Base-by-base conservation (phyloP, 2,797 vertebrate species). In the Notolabrus celidotus region DNA sequence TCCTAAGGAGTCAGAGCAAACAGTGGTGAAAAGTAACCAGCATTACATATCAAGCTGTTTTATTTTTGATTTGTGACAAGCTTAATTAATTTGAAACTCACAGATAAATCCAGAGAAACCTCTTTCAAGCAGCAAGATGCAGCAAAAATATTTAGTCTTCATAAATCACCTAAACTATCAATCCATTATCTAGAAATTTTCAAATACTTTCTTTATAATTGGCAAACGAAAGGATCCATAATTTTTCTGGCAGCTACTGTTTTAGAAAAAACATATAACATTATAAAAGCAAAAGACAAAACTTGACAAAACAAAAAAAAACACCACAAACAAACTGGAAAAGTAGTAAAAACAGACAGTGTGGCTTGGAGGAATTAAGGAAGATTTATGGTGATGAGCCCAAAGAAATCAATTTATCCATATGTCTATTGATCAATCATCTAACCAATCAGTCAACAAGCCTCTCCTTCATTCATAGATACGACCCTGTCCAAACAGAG, bases 381-480 rank as follows among this genome's bases (percentile, higher is more conserved):
- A 72, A 70, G 58, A 87, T 88, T 84, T 55, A 84, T 76, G 54
- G 53, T 62, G 45, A 82, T 65, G 60, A 73, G 69, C 55, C 58
- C 25, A 17, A 23, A 83, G 69, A 58, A 80, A 80, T 84, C 67
- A 70, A 86, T 88, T 56, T 10, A 73, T 72, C 67, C 74, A 68
- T 86, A 38, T 45, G 33, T 59, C 71, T 43, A 71, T 70, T 61
- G 75, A 91, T 92, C 83, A 63, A 83, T 82, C 77, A 74, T 86
- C 77, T 64, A 67, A 74, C 83, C 80, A 86, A 91, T 90, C 88
- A 86, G 67, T 63, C 68, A 71, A 62, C 68, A 41, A 41, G 71
- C 47, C 62, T 59, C 62, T 78, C 76, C 66, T 87, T 90, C 86
- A 81, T 74, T 92, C 83, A 86, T 61, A 78, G 77, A 82, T 87